phyloP scores from a whole-genome alignment of 2,113 vertebrate species.

The Zosterops japonicus region DNA sequence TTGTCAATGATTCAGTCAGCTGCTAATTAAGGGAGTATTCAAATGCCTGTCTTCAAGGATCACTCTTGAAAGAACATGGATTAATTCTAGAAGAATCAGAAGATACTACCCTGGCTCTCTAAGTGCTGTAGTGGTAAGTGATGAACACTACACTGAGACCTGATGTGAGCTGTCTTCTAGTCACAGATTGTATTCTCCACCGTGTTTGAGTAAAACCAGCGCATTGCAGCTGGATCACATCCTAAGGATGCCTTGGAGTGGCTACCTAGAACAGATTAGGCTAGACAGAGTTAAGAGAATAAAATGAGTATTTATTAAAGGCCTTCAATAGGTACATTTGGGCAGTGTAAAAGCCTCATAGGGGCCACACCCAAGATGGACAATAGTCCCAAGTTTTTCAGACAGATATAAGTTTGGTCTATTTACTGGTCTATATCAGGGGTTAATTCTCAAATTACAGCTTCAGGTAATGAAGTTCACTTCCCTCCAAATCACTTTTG shows the following conservation, averaged over 20 bases:
- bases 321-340: not conserved
- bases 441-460: not conserved
- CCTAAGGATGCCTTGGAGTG: not conserved
- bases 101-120: not conserved
- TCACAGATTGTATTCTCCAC: not conserved
- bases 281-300: not conserved
- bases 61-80: not conserved
- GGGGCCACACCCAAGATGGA: not conserved
- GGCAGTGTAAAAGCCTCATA: not conserved
- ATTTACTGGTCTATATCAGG: not conserved
- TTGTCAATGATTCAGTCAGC: not conserved
- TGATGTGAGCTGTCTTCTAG: not conserved
- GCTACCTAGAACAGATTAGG: not conserved
- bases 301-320: not conserved
- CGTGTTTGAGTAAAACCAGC: accelerated
- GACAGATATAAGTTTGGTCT: not conserved
- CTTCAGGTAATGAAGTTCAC: not conserved
- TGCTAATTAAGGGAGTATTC: not conserved
- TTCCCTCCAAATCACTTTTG: not conserved
- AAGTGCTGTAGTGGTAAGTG: not conserved
- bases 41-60: not conserved
- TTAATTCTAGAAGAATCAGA: not conserved
- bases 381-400: not conserved
- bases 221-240: not conserved
- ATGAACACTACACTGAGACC: not conserved